Conservation (phyloP, 1,140 invertebrate species). For the Notospermus geniculatus region DNA sequence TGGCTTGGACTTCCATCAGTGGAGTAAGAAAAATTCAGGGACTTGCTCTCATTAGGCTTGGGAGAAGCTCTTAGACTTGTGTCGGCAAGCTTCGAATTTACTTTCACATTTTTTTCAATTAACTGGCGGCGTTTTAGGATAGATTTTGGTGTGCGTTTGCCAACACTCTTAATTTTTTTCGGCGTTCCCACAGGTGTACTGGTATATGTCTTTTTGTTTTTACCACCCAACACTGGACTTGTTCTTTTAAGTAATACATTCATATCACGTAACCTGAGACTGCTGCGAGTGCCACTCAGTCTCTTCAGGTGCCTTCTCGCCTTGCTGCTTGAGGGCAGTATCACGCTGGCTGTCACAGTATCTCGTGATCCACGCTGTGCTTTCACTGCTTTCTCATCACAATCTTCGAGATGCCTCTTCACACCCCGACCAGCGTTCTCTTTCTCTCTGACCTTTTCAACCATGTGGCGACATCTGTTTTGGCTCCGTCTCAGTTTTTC, state of each 20-base stretch:
- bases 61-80: neutral
- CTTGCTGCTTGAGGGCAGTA: too few species aligned
- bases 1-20: neutral
- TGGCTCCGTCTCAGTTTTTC: neutral
- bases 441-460: neutral
- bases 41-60: neutral
- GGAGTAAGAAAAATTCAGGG: slow-evolving; percentile 4
- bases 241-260: too few species aligned
- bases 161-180: neutral
- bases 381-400: too few species aligned
- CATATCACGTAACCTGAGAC: too few species aligned
- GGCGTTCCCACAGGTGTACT: slow-evolving; percentile 7
- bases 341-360: too few species aligned
- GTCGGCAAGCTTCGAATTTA: neutral
- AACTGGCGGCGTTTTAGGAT: neutral
- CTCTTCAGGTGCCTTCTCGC: too few species aligned
- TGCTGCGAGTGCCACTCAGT: too few species aligned
- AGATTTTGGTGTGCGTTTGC: neutral
- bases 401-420: too few species aligned
- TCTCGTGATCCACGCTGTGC: too few species aligned
- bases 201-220: neutral
- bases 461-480: neutral
- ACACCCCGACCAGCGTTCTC: neutral
- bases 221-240: too few species aligned
- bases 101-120: slow-evolving; percentile 1